Evolutionary conservation across 1,140 invertebrate genomes (phyloP).

Genomic region (Heliothis subflexa): DNA sequence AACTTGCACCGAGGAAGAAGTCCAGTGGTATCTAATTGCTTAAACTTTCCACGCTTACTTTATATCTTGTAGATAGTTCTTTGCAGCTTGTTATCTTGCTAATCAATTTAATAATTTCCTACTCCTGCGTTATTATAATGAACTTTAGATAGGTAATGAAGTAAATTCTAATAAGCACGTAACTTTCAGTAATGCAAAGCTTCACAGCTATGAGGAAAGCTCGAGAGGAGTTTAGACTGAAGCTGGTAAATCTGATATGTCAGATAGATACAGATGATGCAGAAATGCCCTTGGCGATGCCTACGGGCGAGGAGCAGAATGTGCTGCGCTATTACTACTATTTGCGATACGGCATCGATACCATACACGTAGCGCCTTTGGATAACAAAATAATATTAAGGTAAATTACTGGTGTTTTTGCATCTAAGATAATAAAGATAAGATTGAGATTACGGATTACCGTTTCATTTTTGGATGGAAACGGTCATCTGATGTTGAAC

Average conservation of each 20-base stretch:
- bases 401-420: conserved; percentile 65
- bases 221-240: conserved; percentile 93
- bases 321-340: conserved; percentile 96
- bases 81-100: no score
- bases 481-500: no score
- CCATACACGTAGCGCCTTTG: conserved; percentile 93
- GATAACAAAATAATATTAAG: conserved; percentile 87
- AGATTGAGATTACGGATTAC: no score
- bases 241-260: conserved; percentile 91
- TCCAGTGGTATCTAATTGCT: conserved; percentile 55
- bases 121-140: no score
- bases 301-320: conserved; percentile 89
- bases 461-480: no score
- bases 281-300: conserved; percentile 71
- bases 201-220: conserved; percentile 90
- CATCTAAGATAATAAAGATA: no score
- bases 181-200: conserved; percentile 84
- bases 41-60: conserved; percentile 9
- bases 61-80: neutral
- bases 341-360: conserved; percentile 95
- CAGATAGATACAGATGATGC: conserved; percentile 80
- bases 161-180: no score
- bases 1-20: conserved; percentile 49
- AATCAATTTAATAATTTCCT: no score
- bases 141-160: no score